Evolutionary conservation across 2,888 invertebrate genomes (phyloP).

Genomic region (Spisula solida): DNA sequence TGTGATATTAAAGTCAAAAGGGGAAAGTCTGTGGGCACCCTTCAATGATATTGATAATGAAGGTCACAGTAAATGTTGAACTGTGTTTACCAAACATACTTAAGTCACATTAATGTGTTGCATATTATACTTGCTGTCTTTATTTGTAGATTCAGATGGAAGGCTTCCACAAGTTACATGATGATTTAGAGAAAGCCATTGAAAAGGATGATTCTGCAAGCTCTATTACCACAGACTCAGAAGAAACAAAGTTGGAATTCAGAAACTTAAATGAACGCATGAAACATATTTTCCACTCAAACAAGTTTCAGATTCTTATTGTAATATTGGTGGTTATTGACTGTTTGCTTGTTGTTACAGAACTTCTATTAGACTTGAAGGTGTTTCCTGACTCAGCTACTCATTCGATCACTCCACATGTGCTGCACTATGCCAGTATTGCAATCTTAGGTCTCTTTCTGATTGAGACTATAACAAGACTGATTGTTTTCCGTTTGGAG

Average conservation of each 20-base stretch:
- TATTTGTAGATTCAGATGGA: slow-evolving; percentile 84
- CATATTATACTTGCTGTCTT: background rate
- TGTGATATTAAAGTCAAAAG: no score
- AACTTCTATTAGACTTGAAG: slow-evolving; percentile 87
- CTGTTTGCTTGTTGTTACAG: slow-evolving; percentile 87
- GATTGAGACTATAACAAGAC: slow-evolving; percentile 85
- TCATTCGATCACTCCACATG: slow-evolving; percentile 78
- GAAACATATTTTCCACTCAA: slow-evolving; percentile 80
- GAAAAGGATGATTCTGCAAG: slow-evolving; percentile 86
- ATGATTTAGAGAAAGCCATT: slow-evolving; percentile 86
- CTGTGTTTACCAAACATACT: no score
- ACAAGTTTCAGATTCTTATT: slow-evolving; percentile 86
- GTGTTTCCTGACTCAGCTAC: slow-evolving; percentile 79
- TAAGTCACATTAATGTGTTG: no score
- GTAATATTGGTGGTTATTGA: slow-evolving; percentile 87
- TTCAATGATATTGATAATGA: no score
- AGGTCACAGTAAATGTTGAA: no score
- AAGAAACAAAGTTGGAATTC: slow-evolving; percentile 80
- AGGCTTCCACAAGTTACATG: slow-evolving; percentile 85
- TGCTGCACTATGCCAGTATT: slow-evolving; percentile 87
- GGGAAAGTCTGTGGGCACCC: no score
- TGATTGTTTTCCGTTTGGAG: slow-evolving; percentile 86
- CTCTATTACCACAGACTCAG: slow-evolving; percentile 85
- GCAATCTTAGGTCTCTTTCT: slow-evolving; percentile 86
- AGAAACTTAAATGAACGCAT: slow-evolving; percentile 78